phyloP scores from a whole-genome alignment of 2,113 vertebrate species.

The Malurus alboscapulatus region DNA sequence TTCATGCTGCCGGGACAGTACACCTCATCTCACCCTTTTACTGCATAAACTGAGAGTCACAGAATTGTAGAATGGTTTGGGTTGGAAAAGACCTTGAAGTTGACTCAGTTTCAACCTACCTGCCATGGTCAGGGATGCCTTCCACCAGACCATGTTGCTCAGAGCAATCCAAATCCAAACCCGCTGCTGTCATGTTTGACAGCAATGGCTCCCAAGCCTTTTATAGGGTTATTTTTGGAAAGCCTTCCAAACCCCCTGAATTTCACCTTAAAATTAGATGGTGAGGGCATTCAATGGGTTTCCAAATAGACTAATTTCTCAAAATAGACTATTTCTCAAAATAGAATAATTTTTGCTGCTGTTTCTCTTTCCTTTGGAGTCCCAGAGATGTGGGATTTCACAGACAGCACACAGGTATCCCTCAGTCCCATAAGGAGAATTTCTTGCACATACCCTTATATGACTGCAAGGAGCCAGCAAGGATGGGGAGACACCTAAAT shows the following conservation, averaged over 20 bases:
- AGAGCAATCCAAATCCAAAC: neutral
- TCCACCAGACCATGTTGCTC: neutral
- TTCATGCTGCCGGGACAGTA: neutral
- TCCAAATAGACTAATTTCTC: neutral
- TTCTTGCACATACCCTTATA: neutral
- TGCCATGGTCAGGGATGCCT: neutral
- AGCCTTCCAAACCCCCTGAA: accelerated
- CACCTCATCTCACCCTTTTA: neutral
- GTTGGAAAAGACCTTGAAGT: neutral
- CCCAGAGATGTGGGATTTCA: neutral
- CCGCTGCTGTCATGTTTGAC: neutral
- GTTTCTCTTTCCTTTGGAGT: neutral
- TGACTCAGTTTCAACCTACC: neutral
- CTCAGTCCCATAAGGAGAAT: neutral
- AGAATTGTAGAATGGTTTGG: neutral
- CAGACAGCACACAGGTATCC: accelerated
- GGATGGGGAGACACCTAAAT: neutral
- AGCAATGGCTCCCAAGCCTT: neutral
- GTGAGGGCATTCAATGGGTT: neutral
- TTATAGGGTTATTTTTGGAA: neutral
- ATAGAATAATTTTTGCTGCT: neutral
- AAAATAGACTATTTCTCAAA: neutral
- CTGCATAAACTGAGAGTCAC: neutral
- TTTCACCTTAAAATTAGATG: neutral
- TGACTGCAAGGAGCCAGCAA: neutral